phyloP scores from a whole-genome alignment of 2,888 invertebrate genomes.

The Ommatoiulus sabulosus region DNA sequence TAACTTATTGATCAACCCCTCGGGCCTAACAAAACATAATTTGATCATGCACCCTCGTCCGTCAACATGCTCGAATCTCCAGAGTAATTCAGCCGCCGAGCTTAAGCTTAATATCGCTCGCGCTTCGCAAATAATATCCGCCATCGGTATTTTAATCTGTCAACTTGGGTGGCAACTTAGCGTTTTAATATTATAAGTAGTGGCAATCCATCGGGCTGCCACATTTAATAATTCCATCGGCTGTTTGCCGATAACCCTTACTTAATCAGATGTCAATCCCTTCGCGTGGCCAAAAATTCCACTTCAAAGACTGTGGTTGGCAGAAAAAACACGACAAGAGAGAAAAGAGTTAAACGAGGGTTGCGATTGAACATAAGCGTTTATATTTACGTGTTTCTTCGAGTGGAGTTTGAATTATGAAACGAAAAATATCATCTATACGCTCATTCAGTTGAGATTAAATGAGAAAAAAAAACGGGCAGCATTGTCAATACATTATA shows the following conservation, averaged over 20 bases:
- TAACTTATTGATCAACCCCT: constrained; percentile 16
- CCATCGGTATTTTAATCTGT: neutral
- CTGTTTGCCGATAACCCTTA: neutral
- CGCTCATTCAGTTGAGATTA: no score
- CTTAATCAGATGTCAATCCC: constrained; percentile 7
- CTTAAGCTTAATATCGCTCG: neutral
- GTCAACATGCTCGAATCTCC: constrained; percentile 34
- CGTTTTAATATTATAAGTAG: constrained; percentile 21
- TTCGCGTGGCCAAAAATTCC: constrained; percentile 24
- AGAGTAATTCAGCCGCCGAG: neutral
- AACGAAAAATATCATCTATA: neutral
- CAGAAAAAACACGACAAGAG: neutral
- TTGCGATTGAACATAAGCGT: neutral
- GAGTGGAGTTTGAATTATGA: neutral
- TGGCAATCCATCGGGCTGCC: constrained; percentile 5
- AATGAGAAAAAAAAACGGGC: no score
- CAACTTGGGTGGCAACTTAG: constrained; percentile 22
- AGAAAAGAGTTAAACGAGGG: neutral
- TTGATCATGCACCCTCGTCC: neutral
- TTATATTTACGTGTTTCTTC: neutral
- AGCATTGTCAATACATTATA: no score
- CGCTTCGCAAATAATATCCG: neutral
- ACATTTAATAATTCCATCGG: constrained; percentile 6
- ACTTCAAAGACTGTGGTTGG: neutral
- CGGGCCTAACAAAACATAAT: neutral